Base-by-base conservation (phyloP, 2,888 invertebrate genomes). In the Elysia crispata region DNA sequence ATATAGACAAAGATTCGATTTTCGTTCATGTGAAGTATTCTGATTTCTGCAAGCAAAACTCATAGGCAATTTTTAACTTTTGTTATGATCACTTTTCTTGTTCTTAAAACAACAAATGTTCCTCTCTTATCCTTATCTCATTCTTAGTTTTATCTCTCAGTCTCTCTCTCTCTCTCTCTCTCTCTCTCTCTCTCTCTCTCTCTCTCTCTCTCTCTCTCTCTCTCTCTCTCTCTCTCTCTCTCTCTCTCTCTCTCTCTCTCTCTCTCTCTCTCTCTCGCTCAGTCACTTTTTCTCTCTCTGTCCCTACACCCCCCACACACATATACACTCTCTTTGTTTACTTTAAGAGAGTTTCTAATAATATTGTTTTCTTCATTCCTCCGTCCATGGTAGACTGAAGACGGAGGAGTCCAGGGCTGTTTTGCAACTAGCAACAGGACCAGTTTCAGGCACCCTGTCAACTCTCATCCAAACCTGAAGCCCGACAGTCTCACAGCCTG, bases 401-500 rank as follows among this genome's bases (percentile, higher is more conserved):
- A 60, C n/a, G 60, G 5, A 6, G n/a, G 6, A 60, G 60, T 25
- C 60, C 25, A 60, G n/a, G 60, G 23, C 15, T 23, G n/a, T 60
- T 25, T 25, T 25, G 15, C 5, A 15, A n/a, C 60, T 6, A 60
- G 23, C 60, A 60, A n/a, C 60, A 3, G 6, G 60, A 13, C n/a
- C 60, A 60, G 60, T 8, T 23, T 23, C 60, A 60, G 60, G 15
- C 23, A n/a, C 3, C 25, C 60, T 15, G 15, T 6, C 25, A 60
- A 41, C 5, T 41, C 41, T 6, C 41, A 41, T 11, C 11, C 41
- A 30, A 50, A 11, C 13, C 13, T 50, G 18, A 30, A 31, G 33
- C 1, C 70, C 11, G 77, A 64, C 5, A 33, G 69, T 18, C 1
- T 74, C n/a, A 67, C 67, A 6, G 74, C 73, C 11, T 79, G 79